phyloP scores from a whole-genome alignment of 2,888 invertebrate genomes.

The Saturnia pavonia region DNA sequence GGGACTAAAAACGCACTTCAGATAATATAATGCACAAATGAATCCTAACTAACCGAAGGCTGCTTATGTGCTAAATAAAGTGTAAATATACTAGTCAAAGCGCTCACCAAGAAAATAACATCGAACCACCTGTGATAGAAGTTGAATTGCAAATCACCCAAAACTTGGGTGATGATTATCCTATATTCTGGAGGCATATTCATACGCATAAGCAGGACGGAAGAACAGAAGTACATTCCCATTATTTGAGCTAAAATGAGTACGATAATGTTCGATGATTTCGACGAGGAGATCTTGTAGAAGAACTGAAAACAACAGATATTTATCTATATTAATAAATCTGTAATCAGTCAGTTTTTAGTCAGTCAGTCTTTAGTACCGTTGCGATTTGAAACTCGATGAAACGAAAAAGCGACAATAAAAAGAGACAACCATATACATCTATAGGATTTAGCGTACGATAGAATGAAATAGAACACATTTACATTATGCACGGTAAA shows the following conservation, averaged over 20 bases:
- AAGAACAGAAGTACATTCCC: slow-evolving; percentile 99
- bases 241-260: slow-evolving; percentile 98
- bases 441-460: too few relatives aligned
- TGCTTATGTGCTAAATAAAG: slow-evolving; percentile 97
- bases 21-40: too few relatives aligned
- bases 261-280: slow-evolving; percentile 99
- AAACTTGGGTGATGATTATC: slow-evolving; percentile 91
- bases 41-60: slow-evolving; percentile 77
- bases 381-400: too few relatives aligned
- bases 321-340: background rate
- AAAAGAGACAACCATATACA: too few relatives aligned
- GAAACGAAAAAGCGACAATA: too few relatives aligned
- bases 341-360: too few relatives aligned
- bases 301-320: slow-evolving; percentile 88
- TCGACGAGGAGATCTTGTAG: slow-evolving; percentile 99
- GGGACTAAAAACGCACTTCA: too few relatives aligned
- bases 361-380: too few relatives aligned
- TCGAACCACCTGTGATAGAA: slow-evolving; percentile 99
- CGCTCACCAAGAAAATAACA: slow-evolving; percentile 98
- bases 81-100: slow-evolving; percentile 96
- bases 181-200: slow-evolving; percentile 99
- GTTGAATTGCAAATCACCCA: slow-evolving; percentile 98
- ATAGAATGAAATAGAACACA: too few relatives aligned
- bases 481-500: too few relatives aligned
- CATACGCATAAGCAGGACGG: slow-evolving; percentile 98